Conservation (phyloP, 2,888 invertebrate species). For the Laspeyria flexula region DNA sequence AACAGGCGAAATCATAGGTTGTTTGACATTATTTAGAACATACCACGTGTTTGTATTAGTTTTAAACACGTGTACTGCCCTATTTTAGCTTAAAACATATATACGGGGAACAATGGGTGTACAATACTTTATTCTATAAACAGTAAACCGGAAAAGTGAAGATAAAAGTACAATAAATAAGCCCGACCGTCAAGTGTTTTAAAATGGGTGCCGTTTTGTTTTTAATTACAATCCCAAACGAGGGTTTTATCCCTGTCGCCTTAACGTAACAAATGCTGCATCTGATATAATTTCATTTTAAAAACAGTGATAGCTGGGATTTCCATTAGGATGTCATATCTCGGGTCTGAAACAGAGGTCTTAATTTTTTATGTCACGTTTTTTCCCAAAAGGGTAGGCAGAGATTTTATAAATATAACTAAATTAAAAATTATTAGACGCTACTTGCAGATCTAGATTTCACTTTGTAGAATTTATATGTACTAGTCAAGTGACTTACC, state of each 20-base stretch:
- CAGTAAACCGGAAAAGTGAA: slow-evolving; percentile 16
- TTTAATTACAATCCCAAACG: slow-evolving; percentile 21
- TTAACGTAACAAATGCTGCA: neutral
- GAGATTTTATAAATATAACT: too few species aligned
- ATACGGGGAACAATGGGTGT: neutral
- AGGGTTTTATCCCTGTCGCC: slow-evolving; percentile 2
- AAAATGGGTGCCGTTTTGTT: slow-evolving; percentile 11
- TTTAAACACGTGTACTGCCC: neutral
- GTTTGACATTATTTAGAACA: neutral
- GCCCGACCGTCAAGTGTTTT: neutral
- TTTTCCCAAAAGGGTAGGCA: too few species aligned
- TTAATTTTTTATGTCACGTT: too few species aligned
- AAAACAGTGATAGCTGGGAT: neutral
- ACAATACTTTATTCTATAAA: neutral
- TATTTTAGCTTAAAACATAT: neutral
- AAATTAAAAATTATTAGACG: too few species aligned
- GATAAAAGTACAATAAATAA: slow-evolving; percentile 17
- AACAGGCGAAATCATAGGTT: too few species aligned
- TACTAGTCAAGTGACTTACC: too few species aligned
- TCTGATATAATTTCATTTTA: neutral
- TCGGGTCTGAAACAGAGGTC: too few species aligned
- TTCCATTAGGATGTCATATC: neutral
- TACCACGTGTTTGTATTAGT: neutral
- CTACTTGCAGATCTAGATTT: too few species aligned
- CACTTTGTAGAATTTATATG: too few species aligned